Percentiles rank a stretch among this genome's conserved stretches.
Conservation (phyloP, 2,888 invertebrate genomes). For the Strigamia crassipes region DNA sequence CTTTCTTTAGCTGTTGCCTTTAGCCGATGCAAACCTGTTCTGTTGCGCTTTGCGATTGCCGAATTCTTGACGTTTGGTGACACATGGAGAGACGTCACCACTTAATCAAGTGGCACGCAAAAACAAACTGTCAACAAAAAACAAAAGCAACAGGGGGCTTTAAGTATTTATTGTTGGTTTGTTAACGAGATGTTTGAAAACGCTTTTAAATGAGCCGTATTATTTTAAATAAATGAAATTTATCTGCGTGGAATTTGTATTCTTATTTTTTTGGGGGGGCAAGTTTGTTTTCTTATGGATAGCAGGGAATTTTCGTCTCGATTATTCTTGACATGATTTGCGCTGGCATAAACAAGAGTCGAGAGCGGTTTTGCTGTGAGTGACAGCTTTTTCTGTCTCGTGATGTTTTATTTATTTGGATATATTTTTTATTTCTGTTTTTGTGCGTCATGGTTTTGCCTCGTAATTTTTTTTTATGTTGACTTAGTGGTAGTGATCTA, state of each 20-base stretch:
- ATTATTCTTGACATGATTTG: conserved; percentile 26
- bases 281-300: background rate
- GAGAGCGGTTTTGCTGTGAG: background rate
- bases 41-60: background rate
- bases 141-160: conserved; percentile 20
- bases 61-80: conserved; percentile 17
- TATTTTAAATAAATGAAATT: background rate
- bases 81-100: conserved; percentile 34
- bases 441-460: conserved; percentile 25
- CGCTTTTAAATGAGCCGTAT: conserved; percentile 16
- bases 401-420: conserved; percentile 30
- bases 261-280: background rate
- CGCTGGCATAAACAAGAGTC: background rate
- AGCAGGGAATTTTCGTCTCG: background rate
- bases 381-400: conserved; percentile 32
- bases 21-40: conserved; percentile 33
- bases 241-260: background rate
- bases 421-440: background rate
- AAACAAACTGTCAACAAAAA: conserved; percentile 41
- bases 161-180: conserved; percentile 24
- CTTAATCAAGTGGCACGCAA: conserved; percentile 32
- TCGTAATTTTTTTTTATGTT: conserved; percentile 36
- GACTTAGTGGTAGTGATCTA: conserved; percentile 42
- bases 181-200: conserved; percentile 22
- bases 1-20: conserved; percentile 12